Evolutionary conservation across 2,113 vertebrate genomes (phyloP).

Genomic region (Pseudonaja textilis): DNA sequence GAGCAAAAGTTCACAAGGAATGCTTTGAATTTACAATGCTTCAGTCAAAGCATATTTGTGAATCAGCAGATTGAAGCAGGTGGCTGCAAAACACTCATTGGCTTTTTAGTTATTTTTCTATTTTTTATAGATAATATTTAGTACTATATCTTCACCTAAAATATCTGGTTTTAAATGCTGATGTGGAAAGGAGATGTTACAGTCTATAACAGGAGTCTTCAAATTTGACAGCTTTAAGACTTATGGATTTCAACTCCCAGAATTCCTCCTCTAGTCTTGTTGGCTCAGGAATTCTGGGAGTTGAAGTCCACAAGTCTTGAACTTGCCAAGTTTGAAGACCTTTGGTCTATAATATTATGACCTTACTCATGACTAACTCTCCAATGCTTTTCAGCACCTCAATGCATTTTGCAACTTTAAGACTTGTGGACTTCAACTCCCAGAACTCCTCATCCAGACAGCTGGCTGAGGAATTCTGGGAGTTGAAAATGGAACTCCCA

Average conservation of each 20-base stretch:
- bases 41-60: background rate
- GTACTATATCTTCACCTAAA: background rate
- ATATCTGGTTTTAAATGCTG: background rate
- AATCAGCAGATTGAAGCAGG: background rate
- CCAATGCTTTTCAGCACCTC: background rate
- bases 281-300: no score
- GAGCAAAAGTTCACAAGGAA: background rate
- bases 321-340: no score
- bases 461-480: no score
- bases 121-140: background rate
- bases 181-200: background rate
- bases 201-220: background rate
- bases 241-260: no score
- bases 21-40: background rate
- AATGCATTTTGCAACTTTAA: background rate
- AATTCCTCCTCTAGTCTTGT: no score
- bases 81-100: background rate
- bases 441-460: no score
- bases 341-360: background rate
- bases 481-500: no score
- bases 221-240: no score
- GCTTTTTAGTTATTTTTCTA: background rate
- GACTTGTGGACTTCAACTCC: no score
- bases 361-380: background rate
- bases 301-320: no score